Base-by-base conservation (phyloP, 2,888 invertebrate species). In the Volucella bombylans region DNA sequence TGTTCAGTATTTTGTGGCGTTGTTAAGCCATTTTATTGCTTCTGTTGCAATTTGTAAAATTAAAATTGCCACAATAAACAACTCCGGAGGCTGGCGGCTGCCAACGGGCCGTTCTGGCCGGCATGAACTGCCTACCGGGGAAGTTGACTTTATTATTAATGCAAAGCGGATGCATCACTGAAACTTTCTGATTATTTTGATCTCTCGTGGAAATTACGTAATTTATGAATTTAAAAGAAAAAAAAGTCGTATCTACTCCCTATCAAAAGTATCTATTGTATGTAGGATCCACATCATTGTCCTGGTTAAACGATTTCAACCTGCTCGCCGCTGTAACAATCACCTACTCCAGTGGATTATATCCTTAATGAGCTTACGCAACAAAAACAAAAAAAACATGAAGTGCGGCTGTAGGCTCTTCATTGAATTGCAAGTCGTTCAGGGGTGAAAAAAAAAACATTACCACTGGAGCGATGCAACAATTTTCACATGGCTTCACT, bases 31-130 rank as follows among this genome's bases (percentile, higher is more conserved):
- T 81, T 81, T 85, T 85, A 85, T 85, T 85, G 83, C 83, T 85
- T 85, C 76, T 81, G 81, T 81, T 85, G 83, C 83, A 85, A 80
- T 85, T 85, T 85, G 80, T 80, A 80, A 85, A 85, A 85, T 76
- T 81, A 85, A 85, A 85, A 85, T 81, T 81, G 80, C 80, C 74
- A 80, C 83, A 85, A 85, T 85, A 85, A 85, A 85, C 83, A 85
- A 83, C 71, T 54, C 69, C 74, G 74, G 80, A 64, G 79, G 68
- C 31, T 31, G 31, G 54, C 50, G 72, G 45, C 83, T 68, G 55
- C 67, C 76, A 71, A 62, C 64, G 80, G 72, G 76, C 67, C 69
- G 43, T 59, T 67, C 72, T 52, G 45, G 61, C 80, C 71, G 74
- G 6, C 31, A 83, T 74, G 54, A 38, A 50, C 8, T 49, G 54